Conservation (phyloP, 2,888 invertebrate genomes). For the Drosophila sordidapex region DNA sequence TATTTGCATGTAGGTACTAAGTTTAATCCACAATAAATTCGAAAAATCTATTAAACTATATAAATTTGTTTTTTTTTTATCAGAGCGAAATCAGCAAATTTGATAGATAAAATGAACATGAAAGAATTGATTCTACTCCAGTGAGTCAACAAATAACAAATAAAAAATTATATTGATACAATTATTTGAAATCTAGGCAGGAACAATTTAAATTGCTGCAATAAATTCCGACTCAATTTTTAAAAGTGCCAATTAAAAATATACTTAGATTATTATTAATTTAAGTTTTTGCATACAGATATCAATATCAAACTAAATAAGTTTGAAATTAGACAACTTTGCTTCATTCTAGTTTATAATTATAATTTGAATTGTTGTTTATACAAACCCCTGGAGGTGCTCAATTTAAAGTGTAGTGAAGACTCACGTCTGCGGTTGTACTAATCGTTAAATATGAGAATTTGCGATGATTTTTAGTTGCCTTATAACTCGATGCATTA, state of each 20-base stretch:
- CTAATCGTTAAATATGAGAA: background rate
- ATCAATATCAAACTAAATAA: background rate
- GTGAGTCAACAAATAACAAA: background rate
- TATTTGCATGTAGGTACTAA: background rate
- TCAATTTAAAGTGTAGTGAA: background rate
- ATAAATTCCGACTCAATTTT: background rate
- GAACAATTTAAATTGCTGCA: background rate
- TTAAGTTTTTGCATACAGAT: background rate
- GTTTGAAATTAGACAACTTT: background rate
- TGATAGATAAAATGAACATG: background rate
- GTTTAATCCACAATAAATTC: background rate
- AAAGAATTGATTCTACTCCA: background rate
- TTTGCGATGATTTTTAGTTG: background rate
- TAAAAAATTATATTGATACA: background rate
- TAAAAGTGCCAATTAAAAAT: background rate
- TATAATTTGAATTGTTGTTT: background rate
- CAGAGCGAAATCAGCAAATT: background rate
- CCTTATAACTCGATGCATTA: conserved; percentile 14
- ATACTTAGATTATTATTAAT: background rate
- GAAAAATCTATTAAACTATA: background rate
- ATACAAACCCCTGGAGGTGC: background rate
- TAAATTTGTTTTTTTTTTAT: background rate
- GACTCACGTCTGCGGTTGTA: background rate
- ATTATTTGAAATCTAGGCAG: background rate
- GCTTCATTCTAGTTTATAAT: background rate